Percentiles rank a stretch among this genome's conserved stretches.
These are phyloP conservation scores for Temnothorax curvispinosus DNA, from an alignment of 1,140 invertebrate species.

Conservation along the genomic window DNA sequence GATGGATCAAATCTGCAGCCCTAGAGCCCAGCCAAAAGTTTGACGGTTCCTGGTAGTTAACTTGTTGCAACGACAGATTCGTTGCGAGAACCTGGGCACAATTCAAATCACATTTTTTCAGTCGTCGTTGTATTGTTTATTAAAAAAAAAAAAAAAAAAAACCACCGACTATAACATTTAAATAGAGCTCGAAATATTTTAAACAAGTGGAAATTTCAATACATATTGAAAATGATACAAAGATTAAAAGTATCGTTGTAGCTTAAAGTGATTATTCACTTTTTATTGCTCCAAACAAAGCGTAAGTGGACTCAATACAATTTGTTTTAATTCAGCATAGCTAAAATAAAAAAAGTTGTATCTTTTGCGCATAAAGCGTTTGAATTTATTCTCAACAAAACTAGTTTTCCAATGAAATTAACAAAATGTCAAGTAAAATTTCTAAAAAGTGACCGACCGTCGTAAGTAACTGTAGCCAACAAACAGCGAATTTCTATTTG, in stretches of 20 bases:
- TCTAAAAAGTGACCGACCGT: neutral
- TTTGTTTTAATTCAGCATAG: neutral
- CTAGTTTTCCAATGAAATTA: neutral
- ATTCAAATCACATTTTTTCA: slow-evolving; percentile 10
- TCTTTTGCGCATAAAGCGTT: neutral
- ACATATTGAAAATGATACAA: neutral
- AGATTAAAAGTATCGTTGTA: neutral
- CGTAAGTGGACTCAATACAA: neutral
- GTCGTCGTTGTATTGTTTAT: neutral
- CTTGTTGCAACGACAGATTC: slow-evolving; percentile 96
- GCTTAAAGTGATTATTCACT: neutral
- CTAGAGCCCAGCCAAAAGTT: slow-evolving; percentile 93
- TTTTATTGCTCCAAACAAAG: neutral
- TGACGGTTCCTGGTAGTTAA: slow-evolving; percentile 92
- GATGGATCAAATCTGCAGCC: slow-evolving; percentile 96
- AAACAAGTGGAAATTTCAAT: neutral
- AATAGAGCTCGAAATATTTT: neutral
- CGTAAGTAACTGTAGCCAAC: neutral
- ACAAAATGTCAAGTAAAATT: neutral
- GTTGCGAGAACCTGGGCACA: slow-evolving; percentile 94
- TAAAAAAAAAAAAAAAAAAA: too few species aligned
- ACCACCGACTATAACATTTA: neutral
- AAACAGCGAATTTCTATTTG: slow-evolving; percentile 34
- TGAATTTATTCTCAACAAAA: slow-evolving; percentile 1
- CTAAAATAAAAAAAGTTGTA: neutral